Base-by-base conservation (phyloP, 2,797 vertebrate species). In the Acrocephalus scirpaceus region DNA sequence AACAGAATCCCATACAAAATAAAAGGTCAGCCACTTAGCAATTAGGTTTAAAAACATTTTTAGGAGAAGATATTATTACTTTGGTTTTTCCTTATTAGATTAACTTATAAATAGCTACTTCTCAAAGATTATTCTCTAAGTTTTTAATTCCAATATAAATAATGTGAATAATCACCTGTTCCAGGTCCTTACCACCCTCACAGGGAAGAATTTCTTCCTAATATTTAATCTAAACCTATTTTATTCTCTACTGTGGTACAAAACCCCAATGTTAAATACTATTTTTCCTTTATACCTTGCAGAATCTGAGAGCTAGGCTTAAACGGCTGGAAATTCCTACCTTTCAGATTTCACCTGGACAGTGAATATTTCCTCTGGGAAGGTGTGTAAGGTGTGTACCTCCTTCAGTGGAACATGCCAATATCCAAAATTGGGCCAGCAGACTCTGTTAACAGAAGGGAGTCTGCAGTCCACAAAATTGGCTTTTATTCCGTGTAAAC, bases 391-490 rank as follows among this genome's bases (percentile, higher is more conserved):
- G n/a, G 19, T 40, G 6, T 19, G 4, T 3, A 34, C 9, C 36
- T 60, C 16, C 16, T 30, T 30, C 42, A 44, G 7, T 8, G 34
- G 7, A 6, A 11, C 17, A 11, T 4, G 8, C 34, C 38, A 60
- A 56, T 2, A 3, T 2, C 19, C 14, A 42, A 42, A 76, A 26
- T 1, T 25, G 44, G 10, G 8, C 13, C 9, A 6, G 11, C 6
- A 7, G 21, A 15, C 13, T 3, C 36, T 7, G 5, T 6, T 2
- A 16, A 2, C 11, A 27, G 23, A 11, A 23, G 4, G 23, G 15
- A 13, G 8, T 1, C 21, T 54, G 42, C 34, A 26, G 0, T n/a
- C 23, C n/a, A 13, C 18, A 65, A 23, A 27, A 34, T 0, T 29
- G 34, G 11, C 5, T 29, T 53, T 57, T 53, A 9, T 44, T 30